Base-by-base conservation (phyloP, 2,113 vertebrate species). In the Dascyllus trimaculatus region DNA sequence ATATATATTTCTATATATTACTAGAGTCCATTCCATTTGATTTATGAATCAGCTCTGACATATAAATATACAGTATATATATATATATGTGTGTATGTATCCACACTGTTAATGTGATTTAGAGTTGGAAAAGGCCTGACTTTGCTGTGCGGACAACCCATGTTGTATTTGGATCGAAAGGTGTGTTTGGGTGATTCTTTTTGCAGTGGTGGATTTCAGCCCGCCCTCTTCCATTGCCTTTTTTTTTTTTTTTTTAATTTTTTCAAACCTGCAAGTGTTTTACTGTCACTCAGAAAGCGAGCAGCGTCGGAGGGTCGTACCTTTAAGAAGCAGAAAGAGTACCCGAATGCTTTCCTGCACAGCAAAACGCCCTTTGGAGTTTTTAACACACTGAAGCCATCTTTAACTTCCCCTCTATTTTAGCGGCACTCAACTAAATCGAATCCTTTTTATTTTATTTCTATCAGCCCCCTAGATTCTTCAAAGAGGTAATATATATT, bases 401-500 rank as follows among this genome's bases (percentile, higher is more conserved):
- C 73, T 61, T 58, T 29, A 71, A 68, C 68, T n/a, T 52, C 75
- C 59, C 40, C 70, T 69, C 63, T 58, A 62, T 88, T 61, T 49
- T 70, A 78, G 64, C 64, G 73, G n/a, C 57, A 26, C 53, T 35
- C 60, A 89, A 66, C 32, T 32, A 84, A 89, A 90, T 84, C 63
- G 9, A 65, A 78, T 53, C 61, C 49, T 67, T 79, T 62, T 66
- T 57, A 35, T 60, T 74, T 78, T 29, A 60, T 83, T 87, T 82
- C 74, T 84, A 65, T 22, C 52, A 66, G 67, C 7, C 38, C 75
- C 85, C 87, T n/a, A 64, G 67, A 87, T 87, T 88, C 72, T 82
- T 91, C 60, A 81, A 72, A 92, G 64, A 90, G 48, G 56, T 82
- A 80, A 81, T 76, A 82, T 91, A 92, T 90, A 89, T 90, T 89